Conservation (phyloP, 2,888 invertebrate genomes). For the Agrotis ipsilon region DNA sequence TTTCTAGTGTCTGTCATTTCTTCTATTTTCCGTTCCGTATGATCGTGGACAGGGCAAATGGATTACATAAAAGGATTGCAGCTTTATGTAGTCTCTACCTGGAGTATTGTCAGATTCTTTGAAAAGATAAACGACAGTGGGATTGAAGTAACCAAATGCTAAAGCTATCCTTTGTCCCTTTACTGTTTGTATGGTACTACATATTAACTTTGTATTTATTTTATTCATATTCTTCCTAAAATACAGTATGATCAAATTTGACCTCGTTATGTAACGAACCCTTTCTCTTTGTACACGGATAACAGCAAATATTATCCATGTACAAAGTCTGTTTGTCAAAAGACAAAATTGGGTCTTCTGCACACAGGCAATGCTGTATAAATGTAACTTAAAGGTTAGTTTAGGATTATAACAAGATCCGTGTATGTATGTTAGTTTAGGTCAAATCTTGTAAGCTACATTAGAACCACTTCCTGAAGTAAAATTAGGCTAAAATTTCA, state of each 20-base stretch:
- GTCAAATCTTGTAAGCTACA: too few species aligned
- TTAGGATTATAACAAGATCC: neutral
- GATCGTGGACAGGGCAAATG: too few species aligned
- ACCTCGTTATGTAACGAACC: neutral
- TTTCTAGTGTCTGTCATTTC: too few species aligned
- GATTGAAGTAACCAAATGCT: neutral
- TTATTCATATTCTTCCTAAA: neutral
- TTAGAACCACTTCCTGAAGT: too few species aligned
- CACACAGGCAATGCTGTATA: too few species aligned
- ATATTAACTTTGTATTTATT: constrained; percentile 2
- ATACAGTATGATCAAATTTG: constrained; percentile 5
- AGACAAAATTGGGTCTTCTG: constrained; percentile 8
- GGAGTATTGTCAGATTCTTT: too few species aligned
- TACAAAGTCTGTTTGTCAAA: constrained; percentile 8
- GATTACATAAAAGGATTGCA: too few species aligned
- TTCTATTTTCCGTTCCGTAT: too few species aligned
- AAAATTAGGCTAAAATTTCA: too few species aligned
- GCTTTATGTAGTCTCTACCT: too few species aligned
- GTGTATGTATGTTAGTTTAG: too few species aligned
- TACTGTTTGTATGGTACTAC: neutral
- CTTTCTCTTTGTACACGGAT: constrained; percentile 13
- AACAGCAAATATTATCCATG: constrained; percentile 2
- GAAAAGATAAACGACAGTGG: neutral
- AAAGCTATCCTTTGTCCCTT: neutral
- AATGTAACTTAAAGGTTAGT: neutral